Evolutionary conservation across 2,113 vertebrate species (phyloP), one percentile per base, ranked within the genome.

Genomic region (Dicaeum eximium): DNA sequence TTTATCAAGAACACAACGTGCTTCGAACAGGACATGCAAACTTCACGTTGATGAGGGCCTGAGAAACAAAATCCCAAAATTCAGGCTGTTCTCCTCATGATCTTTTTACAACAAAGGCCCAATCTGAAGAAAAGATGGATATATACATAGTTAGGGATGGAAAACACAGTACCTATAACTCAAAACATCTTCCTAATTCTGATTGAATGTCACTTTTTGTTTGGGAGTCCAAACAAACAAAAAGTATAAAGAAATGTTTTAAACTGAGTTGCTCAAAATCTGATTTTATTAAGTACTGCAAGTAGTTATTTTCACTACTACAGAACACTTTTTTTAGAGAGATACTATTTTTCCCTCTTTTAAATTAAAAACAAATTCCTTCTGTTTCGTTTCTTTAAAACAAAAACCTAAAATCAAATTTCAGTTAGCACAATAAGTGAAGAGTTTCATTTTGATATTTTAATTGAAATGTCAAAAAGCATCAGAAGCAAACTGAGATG

Each of bases 391-490:
- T 42, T 20, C 53, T 65, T 69, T 54, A 24, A 45, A 79, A 37
- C 15, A 79, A 14, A 88, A 85, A 61, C 12, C 7, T 7, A 64
- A 85, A 75, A 88, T 13, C 12, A 90, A 83, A 65, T 66, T 79
- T 67, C 48, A 60, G 27, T 42, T 71, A 67, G 69, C 62, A 56
- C 31, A 56, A 13, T 10, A 60, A 77, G 54, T 6, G 2, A 67
- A 56, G 17, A 31, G 11, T 67, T 94, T 66, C 4, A 50, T 73
- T 92, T 84, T 70, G 33, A 38, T 51, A 69, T 77, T 83, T 77
- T 72, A 88, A 86, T 57, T 65, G 51, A 90, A 73, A 80, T 83
- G 79, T 83, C 85, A 94, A 77, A 85, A 95, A 88, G 57, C 35
- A 80, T 86, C 79, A 95, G 58, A 86, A 60, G 73, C 81, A 90